Evolutionary conservation across 2,888 invertebrate genomes (phyloP).

Genomic region (Poecilus cupreus): DNA sequence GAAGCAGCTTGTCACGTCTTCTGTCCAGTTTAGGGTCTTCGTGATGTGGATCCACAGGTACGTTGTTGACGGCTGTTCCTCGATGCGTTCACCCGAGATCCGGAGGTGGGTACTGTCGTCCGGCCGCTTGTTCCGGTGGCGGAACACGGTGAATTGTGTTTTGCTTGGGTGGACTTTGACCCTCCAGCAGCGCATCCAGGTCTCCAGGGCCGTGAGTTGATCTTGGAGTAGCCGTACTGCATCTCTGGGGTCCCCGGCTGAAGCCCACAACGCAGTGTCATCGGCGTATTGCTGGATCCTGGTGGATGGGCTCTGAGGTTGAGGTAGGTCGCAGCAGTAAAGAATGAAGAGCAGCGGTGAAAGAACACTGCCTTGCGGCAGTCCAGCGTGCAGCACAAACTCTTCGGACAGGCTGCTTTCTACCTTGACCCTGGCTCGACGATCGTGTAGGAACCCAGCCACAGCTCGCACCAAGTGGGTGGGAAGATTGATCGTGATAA

Average conservation of each 20-base stretch:
- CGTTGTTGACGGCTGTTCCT: neutral
- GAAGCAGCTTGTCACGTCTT: neutral
- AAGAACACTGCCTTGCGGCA: neutral
- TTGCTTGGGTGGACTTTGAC: neutral
- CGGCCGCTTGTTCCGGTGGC: neutral
- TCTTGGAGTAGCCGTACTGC: neutral
- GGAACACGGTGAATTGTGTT: neutral
- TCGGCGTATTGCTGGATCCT: neutral
- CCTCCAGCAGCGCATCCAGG: neutral
- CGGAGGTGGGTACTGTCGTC: neutral
- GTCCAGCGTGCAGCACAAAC: neutral
- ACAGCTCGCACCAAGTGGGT: neutral
- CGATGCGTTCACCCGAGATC: neutral
- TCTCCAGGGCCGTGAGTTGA: neutral
- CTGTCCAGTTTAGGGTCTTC: neutral
- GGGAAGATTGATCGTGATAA: neutral
- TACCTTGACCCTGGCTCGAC: neutral
- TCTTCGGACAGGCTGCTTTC: neutral
- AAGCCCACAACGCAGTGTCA: neutral
- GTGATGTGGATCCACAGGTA: neutral
- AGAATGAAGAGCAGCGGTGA: neutral
- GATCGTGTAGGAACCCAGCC: neutral
- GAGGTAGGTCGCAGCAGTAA: neutral
- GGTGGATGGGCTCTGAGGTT: neutral
- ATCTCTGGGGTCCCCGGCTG: neutral